These are phyloP conservation scores for Albula glossodonta DNA, from an alignment of 2,113 vertebrate species.

Conservation along the genomic window DNA sequence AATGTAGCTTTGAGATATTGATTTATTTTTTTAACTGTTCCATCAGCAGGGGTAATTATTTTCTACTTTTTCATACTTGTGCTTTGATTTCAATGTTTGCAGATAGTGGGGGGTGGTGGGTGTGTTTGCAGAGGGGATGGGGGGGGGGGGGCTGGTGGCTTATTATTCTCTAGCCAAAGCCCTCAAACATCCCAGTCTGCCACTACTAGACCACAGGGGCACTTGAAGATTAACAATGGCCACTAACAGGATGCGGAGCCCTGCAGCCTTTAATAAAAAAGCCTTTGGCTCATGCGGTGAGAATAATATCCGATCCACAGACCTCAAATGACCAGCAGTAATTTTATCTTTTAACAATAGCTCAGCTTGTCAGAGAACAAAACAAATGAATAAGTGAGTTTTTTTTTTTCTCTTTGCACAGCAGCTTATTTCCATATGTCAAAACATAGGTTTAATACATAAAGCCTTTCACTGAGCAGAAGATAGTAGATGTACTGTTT, in stretches of 20 bases:
- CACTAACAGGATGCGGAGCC: conserved; percentile 37
- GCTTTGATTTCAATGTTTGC: not conserved
- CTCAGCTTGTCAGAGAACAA: conserved; percentile 24
- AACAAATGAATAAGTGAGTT: not conserved
- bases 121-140: not conserved
- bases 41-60: too few species aligned
- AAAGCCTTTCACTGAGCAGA: not conserved
- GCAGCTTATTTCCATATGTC: not conserved
- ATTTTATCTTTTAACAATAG: conserved; percentile 43
- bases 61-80: not conserved
- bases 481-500: not conserved
- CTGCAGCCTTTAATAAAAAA: not conserved
- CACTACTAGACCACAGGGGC: conserved; percentile 1
- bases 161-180: not conserved
- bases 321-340: conserved; percentile 1
- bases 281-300: conserved; percentile 39
- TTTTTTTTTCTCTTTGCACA: not conserved
- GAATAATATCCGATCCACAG: conserved; percentile 46
- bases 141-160: not conserved
- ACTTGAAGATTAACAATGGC: conserved; percentile 47
- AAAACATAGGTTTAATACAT: not conserved
- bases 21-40: too few species aligned
- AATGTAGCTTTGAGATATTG: not conserved
- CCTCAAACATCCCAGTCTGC: not conserved
- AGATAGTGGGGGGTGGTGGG: not conserved